These are phyloP conservation scores for Lytechinus variegatus DNA, from an alignment of 35 echinoderm and acorn worm genomes.

Conservation along the genomic window DNA sequence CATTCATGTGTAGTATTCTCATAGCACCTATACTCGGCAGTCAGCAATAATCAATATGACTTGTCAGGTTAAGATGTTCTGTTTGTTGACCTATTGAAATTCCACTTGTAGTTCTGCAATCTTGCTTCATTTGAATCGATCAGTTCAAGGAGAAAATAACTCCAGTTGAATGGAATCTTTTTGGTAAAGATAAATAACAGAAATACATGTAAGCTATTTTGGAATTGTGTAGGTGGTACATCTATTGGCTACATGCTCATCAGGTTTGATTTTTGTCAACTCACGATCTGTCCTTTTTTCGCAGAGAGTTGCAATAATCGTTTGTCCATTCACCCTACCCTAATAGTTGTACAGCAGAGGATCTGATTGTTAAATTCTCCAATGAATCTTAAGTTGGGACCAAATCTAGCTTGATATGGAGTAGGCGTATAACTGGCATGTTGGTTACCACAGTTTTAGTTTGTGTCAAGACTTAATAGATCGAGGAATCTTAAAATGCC, in stretches of 20 bases:
- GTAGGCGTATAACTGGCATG: background rate
- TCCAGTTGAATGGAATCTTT: background rate
- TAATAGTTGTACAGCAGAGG: background rate
- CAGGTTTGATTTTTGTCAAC: too few relatives aligned
- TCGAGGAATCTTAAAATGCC: background rate
- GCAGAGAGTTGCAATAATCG: background rate
- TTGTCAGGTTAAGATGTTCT: too few relatives aligned
- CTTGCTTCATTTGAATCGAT: background rate
- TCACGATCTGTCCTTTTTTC: background rate
- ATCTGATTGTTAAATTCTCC: background rate
- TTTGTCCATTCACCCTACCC: background rate
- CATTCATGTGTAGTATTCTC: too few relatives aligned
- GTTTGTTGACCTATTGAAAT: background rate
- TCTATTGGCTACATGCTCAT: background rate
- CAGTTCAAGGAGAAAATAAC: background rate
- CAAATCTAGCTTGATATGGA: background rate
- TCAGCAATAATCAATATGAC: too few relatives aligned
- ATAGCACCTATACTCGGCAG: too few relatives aligned
- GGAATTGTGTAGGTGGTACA: background rate
- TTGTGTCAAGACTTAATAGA: conserved; percentile 3
- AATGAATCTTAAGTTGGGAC: background rate
- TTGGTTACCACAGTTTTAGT: background rate
- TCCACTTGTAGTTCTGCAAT: background rate
- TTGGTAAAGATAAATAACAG: background rate
- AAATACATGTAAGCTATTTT: background rate